Evolutionary conservation across 2,113 vertebrate genomes (phyloP), one percentile per base, ranked within the genome.

Genomic region (Lonchura striata): DNA sequence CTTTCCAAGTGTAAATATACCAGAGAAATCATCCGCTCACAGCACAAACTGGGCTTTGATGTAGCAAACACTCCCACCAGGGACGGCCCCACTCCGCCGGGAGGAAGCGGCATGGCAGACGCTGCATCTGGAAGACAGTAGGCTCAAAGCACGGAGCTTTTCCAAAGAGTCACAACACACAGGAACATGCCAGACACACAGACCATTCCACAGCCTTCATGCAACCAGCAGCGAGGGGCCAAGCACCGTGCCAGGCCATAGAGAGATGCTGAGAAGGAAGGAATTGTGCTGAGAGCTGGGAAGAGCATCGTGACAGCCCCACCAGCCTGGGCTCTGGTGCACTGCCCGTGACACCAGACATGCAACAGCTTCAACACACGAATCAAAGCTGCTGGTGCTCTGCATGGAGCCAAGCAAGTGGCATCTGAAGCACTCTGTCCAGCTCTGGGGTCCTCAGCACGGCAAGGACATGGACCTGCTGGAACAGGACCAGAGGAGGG

Each of bases 1-100:
- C 44, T 49, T 95, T 90, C 92, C 88, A 95, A 94, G 92, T 93
- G 94, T 95, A 96, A 96, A 96, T 96, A 96, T 81, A 92, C 86
- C 85, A 92, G 76, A 93, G 92, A 86, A 95, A 95, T 83, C 72
- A 94, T 92, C 88, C 22, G 0, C 80, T 92, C 1, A 0, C 85
- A 88, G 90, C 88, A 90, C 79, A 86, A 94, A 86, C 76, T 49
- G 53, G 80, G 90, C 93, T 96, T 93, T 95, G 88, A 93, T 96
- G 93, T 61, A 92, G 76, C 82, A 94, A 93, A 94, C 88, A 78
- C 72, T 88, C 90, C 78, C 94, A 96, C 76, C 52, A 78, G 86
- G 86, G 86, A 88, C 57, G 5, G 91, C 46, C 42, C 53, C 15
- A 87, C 94, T 90, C 66, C 5, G 4, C 66, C 5, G 30, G 91